Base-by-base conservation (phyloP, 2,797 vertebrate genomes). In the Lithobates sylvaticus region DNA sequence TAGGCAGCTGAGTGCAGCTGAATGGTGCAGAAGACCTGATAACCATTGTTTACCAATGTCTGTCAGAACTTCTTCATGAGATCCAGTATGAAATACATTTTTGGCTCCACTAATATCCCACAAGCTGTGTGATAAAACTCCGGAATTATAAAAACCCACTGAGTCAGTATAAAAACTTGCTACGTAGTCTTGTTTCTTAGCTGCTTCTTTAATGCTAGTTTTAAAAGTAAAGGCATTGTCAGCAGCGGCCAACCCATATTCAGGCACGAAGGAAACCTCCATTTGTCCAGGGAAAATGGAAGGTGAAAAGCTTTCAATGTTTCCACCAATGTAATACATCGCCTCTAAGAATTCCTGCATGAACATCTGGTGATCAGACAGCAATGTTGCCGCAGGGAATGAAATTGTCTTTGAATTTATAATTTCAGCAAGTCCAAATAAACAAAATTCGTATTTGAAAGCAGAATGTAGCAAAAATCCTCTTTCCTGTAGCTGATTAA, bases 151-250 rank as follows among this genome's bases (percentile, higher is more conserved):
- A 68, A 97, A 93, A 10, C 94, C 95, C 6, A 93, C 95, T 0
- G 97, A 94, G 13, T 97, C 96, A 0, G 96, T 95, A 91, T 96
- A 97, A 93, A 99, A 98, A 86, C 96, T 98, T 50, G 96, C 95
- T 0, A 98, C 93, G 1, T 96, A 97, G 88, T 95, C 96, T 80
- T 97, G 94, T 84, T 98, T 98, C 81, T 95, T 96, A n/a, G 97
- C 97, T 89, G 98, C 95, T 90, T 99, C 97, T 88, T 98, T 98
- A 89, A 99, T 96, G 85, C 96, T 97, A 0, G 97, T 96, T 90
- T 96, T 95, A 88, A 99, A 97, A 0, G 97, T 98, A 87, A 99
- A 99, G 64, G 98, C 97, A 10, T 94, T 96, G 88, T 99, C 97
- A 0, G 97, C 97, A 1, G 96, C 92, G 1, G 91, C 91, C 2